phyloP scores from a whole-genome alignment of 2,888 invertebrate genomes.

The Orthosia gracilis region DNA sequence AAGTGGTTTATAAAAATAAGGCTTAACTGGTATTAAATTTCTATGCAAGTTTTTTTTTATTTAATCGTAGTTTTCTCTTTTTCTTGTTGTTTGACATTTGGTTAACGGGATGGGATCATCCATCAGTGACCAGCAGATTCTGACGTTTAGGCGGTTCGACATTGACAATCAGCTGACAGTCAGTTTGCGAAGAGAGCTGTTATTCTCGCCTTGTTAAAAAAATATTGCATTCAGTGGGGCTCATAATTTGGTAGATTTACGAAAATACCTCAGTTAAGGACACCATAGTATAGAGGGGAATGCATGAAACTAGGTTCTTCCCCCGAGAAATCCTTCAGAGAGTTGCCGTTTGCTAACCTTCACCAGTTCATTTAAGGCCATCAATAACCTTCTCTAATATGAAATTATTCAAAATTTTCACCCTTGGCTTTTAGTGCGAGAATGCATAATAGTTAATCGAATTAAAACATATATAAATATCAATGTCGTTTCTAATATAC shows the following conservation, averaged over 20 bases:
- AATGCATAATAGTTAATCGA: not conserved
- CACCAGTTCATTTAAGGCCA: too few species aligned
- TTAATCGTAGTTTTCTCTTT: constrained; percentile 10
- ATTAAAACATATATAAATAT: constrained; percentile 5
- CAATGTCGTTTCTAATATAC: not conserved
- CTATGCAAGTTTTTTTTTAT: not conserved
- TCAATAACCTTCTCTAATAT: not conserved
- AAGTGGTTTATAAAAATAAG: not conserved
- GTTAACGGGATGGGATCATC: not conserved
- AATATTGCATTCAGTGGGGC: not conserved
- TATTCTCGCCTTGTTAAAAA: not conserved
- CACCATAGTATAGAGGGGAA: not conserved
- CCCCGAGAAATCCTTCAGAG: not conserved
- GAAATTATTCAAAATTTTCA: not conserved
- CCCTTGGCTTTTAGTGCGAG: not conserved
- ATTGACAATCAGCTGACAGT: constrained; percentile 36
- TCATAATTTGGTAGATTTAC: not conserved
- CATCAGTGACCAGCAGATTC: too few species aligned
- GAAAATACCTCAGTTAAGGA: not conserved
- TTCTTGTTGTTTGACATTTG: constrained; percentile 16
- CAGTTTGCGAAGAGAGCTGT: constrained; percentile 17
- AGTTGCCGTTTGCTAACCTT: not conserved
- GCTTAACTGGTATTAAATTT: constrained; percentile 10
- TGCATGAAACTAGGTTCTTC: not conserved
- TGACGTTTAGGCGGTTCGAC: constrained; percentile 21